phyloP scores from a whole-genome alignment of 2,888 invertebrate genomes.

The Seladonia tumulorum region DNA sequence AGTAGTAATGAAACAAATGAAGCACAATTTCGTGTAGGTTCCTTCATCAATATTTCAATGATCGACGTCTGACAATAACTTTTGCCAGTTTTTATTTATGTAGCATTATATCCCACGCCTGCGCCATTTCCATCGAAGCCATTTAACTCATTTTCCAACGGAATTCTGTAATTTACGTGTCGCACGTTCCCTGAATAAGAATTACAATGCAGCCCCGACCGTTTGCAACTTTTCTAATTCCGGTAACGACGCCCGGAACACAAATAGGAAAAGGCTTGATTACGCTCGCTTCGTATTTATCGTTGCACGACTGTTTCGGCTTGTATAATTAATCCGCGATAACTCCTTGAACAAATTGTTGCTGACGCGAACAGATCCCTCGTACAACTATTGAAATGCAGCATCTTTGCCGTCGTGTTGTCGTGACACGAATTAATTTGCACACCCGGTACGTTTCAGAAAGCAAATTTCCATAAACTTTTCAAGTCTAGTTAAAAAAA shows the following conservation, averaged over 20 bases:
- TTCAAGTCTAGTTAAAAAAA: too few relatives aligned
- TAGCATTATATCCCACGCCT: background rate
- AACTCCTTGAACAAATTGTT: background rate
- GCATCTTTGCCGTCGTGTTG: too few relatives aligned
- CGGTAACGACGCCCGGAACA: background rate
- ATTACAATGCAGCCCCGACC: background rate
- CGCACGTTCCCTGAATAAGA: background rate
- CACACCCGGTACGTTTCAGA: too few relatives aligned
- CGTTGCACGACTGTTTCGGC: background rate
- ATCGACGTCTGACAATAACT: background rate
- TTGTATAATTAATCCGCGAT: slow-evolving; percentile 9
- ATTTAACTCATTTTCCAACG: background rate
- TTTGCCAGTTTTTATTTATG: background rate
- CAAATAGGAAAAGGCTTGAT: background rate
- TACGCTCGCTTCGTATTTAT: background rate
- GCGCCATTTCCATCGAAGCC: background rate
- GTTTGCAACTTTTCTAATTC: background rate
- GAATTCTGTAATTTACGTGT: slow-evolving; percentile 14
- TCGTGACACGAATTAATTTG: too few relatives aligned
- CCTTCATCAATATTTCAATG: background rate
- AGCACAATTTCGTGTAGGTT: background rate
- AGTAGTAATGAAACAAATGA: too few relatives aligned
- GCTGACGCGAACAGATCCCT: too few relatives aligned
- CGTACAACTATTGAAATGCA: background rate
- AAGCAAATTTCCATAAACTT: too few relatives aligned